Evolutionary conservation across 2,797 vertebrate genomes (phyloP).

Genomic region (Xiphorhynchus erythropygius): DNA sequence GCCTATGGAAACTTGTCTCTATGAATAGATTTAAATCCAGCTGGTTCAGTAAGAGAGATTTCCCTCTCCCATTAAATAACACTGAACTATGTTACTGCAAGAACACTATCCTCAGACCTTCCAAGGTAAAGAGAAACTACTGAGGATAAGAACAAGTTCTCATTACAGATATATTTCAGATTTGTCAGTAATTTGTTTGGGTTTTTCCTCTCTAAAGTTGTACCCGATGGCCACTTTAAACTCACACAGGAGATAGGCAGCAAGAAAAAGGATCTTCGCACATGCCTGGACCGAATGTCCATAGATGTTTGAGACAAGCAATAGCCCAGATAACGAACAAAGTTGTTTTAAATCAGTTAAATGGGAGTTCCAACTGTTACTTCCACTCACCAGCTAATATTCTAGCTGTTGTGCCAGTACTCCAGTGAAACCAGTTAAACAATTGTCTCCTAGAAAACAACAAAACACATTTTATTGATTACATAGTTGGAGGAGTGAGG

Average conservation of each 20-base stretch:
- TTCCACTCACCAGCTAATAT: conserved; percentile 84
- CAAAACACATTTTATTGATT: neutral
- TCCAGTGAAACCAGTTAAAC: conserved; percentile 88
- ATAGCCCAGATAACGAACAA: neutral
- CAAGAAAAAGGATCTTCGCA: neutral
- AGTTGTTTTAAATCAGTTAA: neutral
- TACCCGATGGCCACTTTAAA: neutral
- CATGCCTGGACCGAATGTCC: neutral
- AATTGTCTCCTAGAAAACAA: conserved; percentile 78
- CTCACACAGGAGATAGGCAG: neutral
- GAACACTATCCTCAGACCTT: neutral
- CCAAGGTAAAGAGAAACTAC: neutral
- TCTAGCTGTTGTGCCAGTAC: conserved; percentile 79
- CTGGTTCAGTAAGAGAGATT: neutral
- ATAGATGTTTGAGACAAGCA: neutral
- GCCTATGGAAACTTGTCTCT: neutral
- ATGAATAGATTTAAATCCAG: neutral
- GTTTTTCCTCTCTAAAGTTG: neutral
- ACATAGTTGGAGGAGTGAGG: rapidly evolving
- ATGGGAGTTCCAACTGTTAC: neutral
- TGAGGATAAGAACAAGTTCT: neutral
- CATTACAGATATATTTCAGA: neutral
- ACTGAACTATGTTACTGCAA: neutral
- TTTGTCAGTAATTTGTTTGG: neutral
- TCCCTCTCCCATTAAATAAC: neutral